Base-by-base conservation (phyloP, 2,113 vertebrate genomes). In the Scophthalmus maximus region DNA sequence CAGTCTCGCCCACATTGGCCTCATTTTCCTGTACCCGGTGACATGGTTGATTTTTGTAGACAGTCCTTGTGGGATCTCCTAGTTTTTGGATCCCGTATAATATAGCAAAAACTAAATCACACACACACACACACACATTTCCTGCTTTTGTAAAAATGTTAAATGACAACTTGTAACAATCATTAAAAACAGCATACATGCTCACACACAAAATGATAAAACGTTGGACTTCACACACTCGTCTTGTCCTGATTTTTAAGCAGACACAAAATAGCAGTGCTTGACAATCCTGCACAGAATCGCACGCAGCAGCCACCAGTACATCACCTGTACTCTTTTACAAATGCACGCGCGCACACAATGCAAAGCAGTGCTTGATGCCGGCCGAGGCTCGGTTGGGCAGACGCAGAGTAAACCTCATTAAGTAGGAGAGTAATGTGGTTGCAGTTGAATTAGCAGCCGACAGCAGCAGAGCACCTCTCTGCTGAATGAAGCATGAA, bases 361-460 rank as follows among this genome's bases (percentile, higher is more conserved):
- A 34, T 60, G 29, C 57, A 29, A 34, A 51, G 2, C 59, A 18
- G 20, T 29, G 49, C 17, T 55, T 63, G 42, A 49, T 49, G 10
- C 40, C n/a, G 40, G 20, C 62, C 63, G 50, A 50, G 47, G 68
- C 55, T 60, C 18, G 56, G 75, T 51, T 61, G 75, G 67, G 61
- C 82, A 84, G 78, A 80, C 27, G 7, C 63, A 46, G 61, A 32
- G 58, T 73, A 79, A 88, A 88, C 84, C 80, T 82, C 65, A 66
- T 89, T 86, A 87, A 60, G 70, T 8, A 50, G 46, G 30, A 76
- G 42, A 58, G 73, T 87, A 88, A 91, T 87, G 86, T 56, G 63
- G 87, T 89, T 86, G 81, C 72, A 46, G 82, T 72, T 82, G 86
- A 84, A 89, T 88, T 88, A 88, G 73, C 77, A 52, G 75, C 51